Percentiles rank a stretch among this genome's conserved stretches.
Evolutionary conservation across 64 coral and sea anemone species (phyloP).

Genomic region (Exaiptasia diaphana): DNA sequence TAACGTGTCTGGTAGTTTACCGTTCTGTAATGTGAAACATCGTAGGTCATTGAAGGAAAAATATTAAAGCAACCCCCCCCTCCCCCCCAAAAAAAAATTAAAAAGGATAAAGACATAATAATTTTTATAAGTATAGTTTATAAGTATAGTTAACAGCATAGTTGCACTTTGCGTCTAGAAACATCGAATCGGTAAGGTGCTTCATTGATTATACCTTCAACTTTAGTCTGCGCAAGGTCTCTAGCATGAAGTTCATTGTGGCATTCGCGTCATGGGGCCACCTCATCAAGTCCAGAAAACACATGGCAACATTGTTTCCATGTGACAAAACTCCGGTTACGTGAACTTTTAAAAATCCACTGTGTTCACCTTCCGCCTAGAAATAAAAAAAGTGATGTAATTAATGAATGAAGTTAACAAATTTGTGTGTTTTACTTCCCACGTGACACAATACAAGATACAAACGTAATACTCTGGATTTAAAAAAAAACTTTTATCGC

Average conservation of each 20-base stretch:
- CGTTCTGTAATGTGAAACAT: too few species aligned
- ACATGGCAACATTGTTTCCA: background rate
- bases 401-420: background rate
- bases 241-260: too few species aligned
- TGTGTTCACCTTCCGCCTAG: constrained; percentile 33
- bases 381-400: background rate
- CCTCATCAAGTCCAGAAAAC: constrained; percentile 19
- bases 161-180: too few species aligned
- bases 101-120: too few species aligned
- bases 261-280: constrained; percentile 30
- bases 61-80: too few species aligned
- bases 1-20: constrained; percentile 1
- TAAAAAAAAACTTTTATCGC: background rate
- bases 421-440: background rate
- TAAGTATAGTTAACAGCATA: too few species aligned
- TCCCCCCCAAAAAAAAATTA: too few species aligned
- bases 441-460: background rate
- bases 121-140: too few species aligned
- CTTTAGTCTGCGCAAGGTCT: too few species aligned
- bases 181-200: too few species aligned
- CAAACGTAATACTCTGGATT: background rate
- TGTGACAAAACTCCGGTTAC: constrained; percentile 15
- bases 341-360: background rate
- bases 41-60: too few species aligned
- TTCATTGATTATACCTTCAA: too few species aligned